Base-by-base conservation (phyloP, 2,888 invertebrate species). In the Melanargia galathea region DNA sequence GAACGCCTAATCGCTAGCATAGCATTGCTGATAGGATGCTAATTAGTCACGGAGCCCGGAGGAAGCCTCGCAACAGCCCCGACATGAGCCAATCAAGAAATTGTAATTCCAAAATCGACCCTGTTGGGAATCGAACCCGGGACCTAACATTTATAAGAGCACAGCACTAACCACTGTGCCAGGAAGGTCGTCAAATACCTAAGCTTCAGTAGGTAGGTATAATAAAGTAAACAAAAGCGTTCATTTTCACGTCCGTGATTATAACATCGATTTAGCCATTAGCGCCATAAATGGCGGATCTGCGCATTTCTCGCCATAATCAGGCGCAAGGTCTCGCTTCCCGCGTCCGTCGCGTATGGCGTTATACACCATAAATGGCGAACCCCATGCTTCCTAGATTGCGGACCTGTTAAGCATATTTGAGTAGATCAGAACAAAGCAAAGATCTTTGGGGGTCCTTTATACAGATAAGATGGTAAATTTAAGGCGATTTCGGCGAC, bases 381-480 rank as follows among this genome's bases (percentile, higher is more conserved):
- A 38, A 20, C 63, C 54, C 62, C 60, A 65, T 63, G 66, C 74
- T 75, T 75, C 74, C 74, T 73, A 70, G 68, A 73, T 67, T 56
- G 64, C 60, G 45, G 46, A 45, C 54, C 16, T 52, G 58, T 48
- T 58, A 35, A 22, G 58, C 46, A 22, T 48, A 16, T 48, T 13
- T 20, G 52, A 7, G 35, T 10, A 35, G 48, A 58, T 46, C 24
- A 35, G 48, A 48, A 58, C 58, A 58, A 58, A 38, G 33, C 30
- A n/a, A 22, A 24, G 48, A 52, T 52, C 33, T 58, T 33, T 26
- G 43, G 30, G 7, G 38, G 49, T 60, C 60, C 38, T 63, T 62
- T 30, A n/a, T n/a, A 56, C 51, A 6, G 40, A 16, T 40, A 24
- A 22, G 2, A 20, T 43, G 10, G 13, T 5, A 22, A 6, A 38